These are phyloP conservation scores for Coccyzus lansbergi DNA, from an alignment of 2,797 vertebrate species.

Conservation along the genomic window DNA sequence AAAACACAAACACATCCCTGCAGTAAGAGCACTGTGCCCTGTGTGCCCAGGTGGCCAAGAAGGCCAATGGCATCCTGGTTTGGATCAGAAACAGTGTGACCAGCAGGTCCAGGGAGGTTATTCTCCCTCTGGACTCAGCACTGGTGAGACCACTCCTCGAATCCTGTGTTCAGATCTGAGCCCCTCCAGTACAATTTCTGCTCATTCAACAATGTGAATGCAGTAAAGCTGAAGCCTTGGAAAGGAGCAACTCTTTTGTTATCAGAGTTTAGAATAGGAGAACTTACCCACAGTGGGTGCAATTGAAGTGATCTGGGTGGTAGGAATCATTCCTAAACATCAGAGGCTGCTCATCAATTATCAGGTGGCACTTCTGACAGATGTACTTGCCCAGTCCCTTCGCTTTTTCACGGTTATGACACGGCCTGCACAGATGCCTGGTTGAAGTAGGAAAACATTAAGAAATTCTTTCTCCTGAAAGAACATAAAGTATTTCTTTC, in stretches of 20 bases:
- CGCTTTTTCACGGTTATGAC: slow-evolving; percentile 81
- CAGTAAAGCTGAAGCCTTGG: not conserved
- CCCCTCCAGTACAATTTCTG: too few relatives aligned
- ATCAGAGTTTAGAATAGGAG: not conserved
- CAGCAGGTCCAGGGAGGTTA: too few relatives aligned
- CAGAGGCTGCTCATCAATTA: slow-evolving; percentile 81
- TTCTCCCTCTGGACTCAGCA: too few relatives aligned
- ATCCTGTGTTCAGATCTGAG: too few relatives aligned
- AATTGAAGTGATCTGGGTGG: slow-evolving; percentile 82
- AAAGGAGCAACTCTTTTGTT: not conserved
- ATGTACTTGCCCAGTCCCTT: slow-evolving; percentile 81
- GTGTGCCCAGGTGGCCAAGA: too few relatives aligned
- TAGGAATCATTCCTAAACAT: slow-evolving; percentile 80
- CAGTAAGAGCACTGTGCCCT: too few relatives aligned
- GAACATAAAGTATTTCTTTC: too few relatives aligned
- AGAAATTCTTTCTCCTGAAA: not conserved
- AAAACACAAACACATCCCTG: not conserved
- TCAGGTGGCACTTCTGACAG: slow-evolving; percentile 80
- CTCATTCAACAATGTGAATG: not conserved
- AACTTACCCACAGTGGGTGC: slow-evolving; percentile 80
- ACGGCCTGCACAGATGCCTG: slow-evolving; percentile 81
- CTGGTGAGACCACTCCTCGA: too few relatives aligned
- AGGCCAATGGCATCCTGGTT: too few relatives aligned
- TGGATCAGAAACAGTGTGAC: too few relatives aligned
- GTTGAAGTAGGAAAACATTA: not conserved